Percentiles rank a stretch among this genome's conserved stretches.
Evolutionary conservation across 2,888 invertebrate genomes (phyloP).

Genomic region (Harpalus rufipes): DNA sequence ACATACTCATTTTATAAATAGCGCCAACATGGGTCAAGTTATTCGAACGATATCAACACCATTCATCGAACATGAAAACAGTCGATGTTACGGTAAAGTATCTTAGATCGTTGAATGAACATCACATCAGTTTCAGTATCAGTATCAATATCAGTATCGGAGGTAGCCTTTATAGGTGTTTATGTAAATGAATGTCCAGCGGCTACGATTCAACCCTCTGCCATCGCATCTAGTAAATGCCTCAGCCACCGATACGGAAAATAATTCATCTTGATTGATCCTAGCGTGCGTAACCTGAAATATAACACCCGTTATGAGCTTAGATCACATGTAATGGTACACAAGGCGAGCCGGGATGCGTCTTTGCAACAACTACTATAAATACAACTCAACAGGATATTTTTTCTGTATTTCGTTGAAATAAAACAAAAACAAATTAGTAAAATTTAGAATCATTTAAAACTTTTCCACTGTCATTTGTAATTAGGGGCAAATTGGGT

Average conservation of each 20-base stretch:
- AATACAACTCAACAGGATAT: no score
- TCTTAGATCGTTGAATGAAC: conserved; percentile 30
- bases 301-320: conserved; percentile 51
- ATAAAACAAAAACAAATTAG: no score
- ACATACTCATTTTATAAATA: no score
- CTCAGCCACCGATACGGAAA: conserved; percentile 51
- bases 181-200: conserved; percentile 54
- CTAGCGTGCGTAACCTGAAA: conserved; percentile 44
- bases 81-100: conserved; percentile 28
- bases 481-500: no score
- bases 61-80: conserved; percentile 37
- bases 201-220: conserved; percentile 44
- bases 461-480: no score
- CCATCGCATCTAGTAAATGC: conserved; percentile 29
- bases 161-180: conserved; percentile 56
- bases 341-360: conserved; percentile 3
- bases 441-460: no score
- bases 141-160: conserved; percentile 18
- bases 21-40: no score
- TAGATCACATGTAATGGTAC: conserved; percentile 43
- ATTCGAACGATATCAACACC: conserved; percentile 13
- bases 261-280: conserved; percentile 60
- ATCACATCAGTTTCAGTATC: conserved; percentile 17
- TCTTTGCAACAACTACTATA: conserved; percentile 12
- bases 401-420: no score